A percentile compares a stretch with the other conserved stretches of the same genome.
phyloP scores from a whole-genome alignment of 2,888 invertebrate species.

The Clistopyga incitator region DNA sequence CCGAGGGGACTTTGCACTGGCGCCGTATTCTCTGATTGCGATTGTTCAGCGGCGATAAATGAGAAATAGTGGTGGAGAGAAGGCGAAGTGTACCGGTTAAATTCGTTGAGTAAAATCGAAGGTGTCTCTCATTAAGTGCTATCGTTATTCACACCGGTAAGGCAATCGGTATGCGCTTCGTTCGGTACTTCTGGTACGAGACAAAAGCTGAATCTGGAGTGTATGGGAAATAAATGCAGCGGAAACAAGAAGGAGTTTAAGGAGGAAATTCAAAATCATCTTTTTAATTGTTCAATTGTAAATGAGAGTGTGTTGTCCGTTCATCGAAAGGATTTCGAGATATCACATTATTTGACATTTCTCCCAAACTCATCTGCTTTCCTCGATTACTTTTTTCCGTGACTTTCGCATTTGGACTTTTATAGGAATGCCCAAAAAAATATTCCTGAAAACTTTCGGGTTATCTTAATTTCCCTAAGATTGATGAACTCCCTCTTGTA shows the following conservation, averaged over 20 bases:
- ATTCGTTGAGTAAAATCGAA: constrained; percentile 24
- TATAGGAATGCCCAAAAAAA: too few species aligned
- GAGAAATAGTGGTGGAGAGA: not conserved
- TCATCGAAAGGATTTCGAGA: constrained; percentile 6
- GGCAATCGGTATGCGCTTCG: constrained; percentile 5
- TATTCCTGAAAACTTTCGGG: too few species aligned
- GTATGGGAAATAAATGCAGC: not conserved
- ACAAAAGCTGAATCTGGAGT: constrained; percentile 14
- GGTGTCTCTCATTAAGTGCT: not conserved
- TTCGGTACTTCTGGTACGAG: not conserved
- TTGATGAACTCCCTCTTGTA: too few species aligned
- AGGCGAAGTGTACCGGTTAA: not conserved
- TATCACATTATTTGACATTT: constrained; percentile 39
- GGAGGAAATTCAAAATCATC: constrained; percentile 81
- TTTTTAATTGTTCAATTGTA: constrained; percentile 38
- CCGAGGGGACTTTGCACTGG: not conserved
- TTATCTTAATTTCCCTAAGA: too few species aligned
- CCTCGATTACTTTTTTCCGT: constrained; percentile 21
- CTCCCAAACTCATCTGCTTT: constrained; percentile 26
- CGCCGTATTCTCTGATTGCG: constrained; percentile 5
- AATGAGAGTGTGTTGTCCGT: too few species aligned
- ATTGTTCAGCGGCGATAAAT: constrained; percentile 26
- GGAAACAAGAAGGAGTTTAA: constrained; percentile 20
- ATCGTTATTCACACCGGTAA: not conserved
- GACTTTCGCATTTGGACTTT: not conserved